Conservation (phyloP, 2,113 vertebrate genomes). For the Athene noctua region DNA sequence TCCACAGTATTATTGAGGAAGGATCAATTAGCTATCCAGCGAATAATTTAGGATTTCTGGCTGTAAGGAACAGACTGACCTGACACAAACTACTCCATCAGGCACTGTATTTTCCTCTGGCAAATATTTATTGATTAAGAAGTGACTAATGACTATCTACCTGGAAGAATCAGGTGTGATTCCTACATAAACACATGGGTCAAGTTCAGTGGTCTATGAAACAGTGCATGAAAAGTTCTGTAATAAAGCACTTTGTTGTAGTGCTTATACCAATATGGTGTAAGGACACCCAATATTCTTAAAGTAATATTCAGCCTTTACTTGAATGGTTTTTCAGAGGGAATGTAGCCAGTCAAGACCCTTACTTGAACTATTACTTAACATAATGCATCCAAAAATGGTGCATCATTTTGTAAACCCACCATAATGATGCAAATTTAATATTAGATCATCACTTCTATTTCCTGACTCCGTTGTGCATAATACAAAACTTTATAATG, state of each 20-base stretch:
- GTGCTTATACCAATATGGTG: not conserved
- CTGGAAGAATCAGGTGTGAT: not conserved
- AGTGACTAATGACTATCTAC: not conserved
- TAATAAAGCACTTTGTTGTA: too few relatives aligned
- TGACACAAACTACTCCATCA: not conserved
- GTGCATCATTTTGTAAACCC: not conserved
- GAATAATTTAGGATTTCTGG: not conserved
- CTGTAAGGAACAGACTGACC: not conserved
- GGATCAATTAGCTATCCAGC: not conserved
- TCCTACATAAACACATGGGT: not conserved
- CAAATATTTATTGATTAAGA: not conserved
- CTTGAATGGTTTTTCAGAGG: not conserved
- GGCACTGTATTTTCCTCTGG: not conserved
- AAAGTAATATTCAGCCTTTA: not conserved
- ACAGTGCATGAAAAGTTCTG: too few relatives aligned
- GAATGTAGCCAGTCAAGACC: not conserved
- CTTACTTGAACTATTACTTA: not conserved
- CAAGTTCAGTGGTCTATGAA: not conserved
- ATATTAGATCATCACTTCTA: not conserved
- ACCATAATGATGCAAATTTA: not conserved
- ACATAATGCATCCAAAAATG: not conserved
- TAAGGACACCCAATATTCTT: not conserved
- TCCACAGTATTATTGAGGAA: not conserved
- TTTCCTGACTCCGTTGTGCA: not conserved
- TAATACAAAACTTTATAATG: not conserved